Conservation (phyloP, 2,888 invertebrate genomes). For the Lymantria dispar region DNA sequence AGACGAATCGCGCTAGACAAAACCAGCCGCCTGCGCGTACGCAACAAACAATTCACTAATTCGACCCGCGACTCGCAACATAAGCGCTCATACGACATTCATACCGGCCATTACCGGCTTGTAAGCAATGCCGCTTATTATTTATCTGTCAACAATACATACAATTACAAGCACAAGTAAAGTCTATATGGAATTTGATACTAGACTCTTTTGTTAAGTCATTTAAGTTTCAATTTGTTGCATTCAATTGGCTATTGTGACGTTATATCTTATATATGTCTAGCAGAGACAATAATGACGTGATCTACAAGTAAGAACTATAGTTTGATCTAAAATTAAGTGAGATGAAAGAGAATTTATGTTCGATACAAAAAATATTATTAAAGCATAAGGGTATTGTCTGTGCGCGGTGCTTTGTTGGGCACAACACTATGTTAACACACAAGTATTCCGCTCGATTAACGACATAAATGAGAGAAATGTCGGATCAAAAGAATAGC, state of each 20-base stretch:
- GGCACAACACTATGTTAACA: conserved; percentile 71
- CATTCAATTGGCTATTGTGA: conserved; percentile 28
- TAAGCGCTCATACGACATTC: conserved; percentile 67
- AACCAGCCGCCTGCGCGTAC: conserved; percentile 70
- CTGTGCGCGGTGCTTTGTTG: conserved; percentile 71
- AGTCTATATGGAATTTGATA: conserved; percentile 21
- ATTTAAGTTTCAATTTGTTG: conserved; percentile 41
- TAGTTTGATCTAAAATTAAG: conserved; percentile 80
- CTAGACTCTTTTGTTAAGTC: conserved; percentile 27
- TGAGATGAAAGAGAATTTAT: conserved; percentile 78
- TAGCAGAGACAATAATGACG: conserved; percentile 74
- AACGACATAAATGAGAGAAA: conserved; percentile 81
- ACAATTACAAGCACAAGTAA: conserved; percentile 47
- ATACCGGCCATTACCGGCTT: conserved; percentile 56
- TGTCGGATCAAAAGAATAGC: conserved; percentile 81
- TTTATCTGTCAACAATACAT: conserved; percentile 66
- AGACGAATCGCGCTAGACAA: conserved; percentile 69
- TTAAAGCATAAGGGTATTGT: conserved; percentile 69
- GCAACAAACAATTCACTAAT: conserved; percentile 63
- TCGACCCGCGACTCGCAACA: conserved; percentile 53
- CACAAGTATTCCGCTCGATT: conserved; percentile 76
- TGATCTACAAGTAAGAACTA: conserved; percentile 78
- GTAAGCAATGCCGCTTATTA: conserved; percentile 76
- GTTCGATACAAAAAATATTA: conserved; percentile 77
- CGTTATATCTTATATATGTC: conserved; percentile 36